Evolutionary conservation across 2,797 vertebrate genomes (phyloP).

Genomic region (Botia kubotai): DNA sequence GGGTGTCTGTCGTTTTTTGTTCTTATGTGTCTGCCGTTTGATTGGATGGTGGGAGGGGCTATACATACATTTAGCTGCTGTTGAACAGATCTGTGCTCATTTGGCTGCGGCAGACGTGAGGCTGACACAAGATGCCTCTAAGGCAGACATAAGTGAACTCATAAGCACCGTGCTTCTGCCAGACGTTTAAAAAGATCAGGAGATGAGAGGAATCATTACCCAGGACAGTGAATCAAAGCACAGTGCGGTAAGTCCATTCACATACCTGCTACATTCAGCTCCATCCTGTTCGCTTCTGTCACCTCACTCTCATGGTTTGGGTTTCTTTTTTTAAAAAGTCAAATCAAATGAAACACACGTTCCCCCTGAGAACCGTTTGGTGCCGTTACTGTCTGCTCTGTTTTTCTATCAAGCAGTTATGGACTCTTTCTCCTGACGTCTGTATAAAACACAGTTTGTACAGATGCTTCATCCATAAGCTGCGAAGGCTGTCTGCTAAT

Average conservation of each 20-base stretch:
- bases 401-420: slow-evolving; percentile 20
- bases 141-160: slow-evolving; percentile 52
- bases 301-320: slow-evolving; percentile 7
- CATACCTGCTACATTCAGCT: slow-evolving; percentile 45
- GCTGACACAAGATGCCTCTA: slow-evolving; percentile 54
- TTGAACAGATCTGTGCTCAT: slow-evolving; percentile 22
- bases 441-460: slow-evolving; percentile 20
- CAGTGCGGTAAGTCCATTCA: slow-evolving; percentile 51
- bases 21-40: background rate
- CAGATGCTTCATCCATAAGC: background rate
- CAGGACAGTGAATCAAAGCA: slow-evolving; percentile 53
- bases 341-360: slow-evolving; percentile 31
- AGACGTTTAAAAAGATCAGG: slow-evolving; percentile 52
- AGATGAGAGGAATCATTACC: slow-evolving; percentile 51
- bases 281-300: slow-evolving; percentile 33
- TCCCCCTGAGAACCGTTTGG: slow-evolving; percentile 57
- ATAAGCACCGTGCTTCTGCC: slow-evolving; percentile 58
- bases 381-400: slow-evolving; percentile 40
- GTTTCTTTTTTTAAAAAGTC: background rate
- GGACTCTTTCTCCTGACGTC: slow-evolving; percentile 3
- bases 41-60: background rate
- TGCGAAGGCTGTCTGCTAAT: background rate
- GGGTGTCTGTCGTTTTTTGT: background rate
- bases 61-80: slow-evolving; percentile 37
- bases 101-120: slow-evolving; percentile 36